These are phyloP conservation scores for Ommatoiulus sabulosus DNA, from an alignment of 2,888 invertebrate genomes.

Conservation along the genomic window DNA sequence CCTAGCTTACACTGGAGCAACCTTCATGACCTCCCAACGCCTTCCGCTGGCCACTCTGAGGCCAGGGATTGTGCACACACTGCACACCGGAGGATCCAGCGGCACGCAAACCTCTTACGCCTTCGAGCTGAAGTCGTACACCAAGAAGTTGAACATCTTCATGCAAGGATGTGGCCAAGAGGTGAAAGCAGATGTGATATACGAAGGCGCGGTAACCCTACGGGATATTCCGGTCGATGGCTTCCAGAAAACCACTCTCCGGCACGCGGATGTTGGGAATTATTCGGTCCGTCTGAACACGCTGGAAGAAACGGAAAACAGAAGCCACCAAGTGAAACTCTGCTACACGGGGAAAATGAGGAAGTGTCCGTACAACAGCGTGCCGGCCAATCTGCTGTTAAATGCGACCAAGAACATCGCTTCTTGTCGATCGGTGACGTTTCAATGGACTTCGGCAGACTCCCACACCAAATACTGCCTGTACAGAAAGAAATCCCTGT, in stretches of 20 bases:
- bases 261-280: constrained; percentile 41
- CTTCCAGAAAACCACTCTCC: constrained; percentile 48
- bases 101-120: constrained; percentile 30
- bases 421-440: constrained; percentile 34
- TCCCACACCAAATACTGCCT: constrained; percentile 54
- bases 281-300: constrained; percentile 47
- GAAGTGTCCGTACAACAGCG: constrained; percentile 52
- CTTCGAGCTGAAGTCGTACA: constrained; percentile 49
- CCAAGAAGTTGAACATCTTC: constrained; percentile 52
- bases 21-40: constrained; percentile 60
- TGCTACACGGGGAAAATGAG: constrained; percentile 20
- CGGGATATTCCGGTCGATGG: constrained; percentile 15
- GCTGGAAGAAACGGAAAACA: not conserved
- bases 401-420: constrained; percentile 31
- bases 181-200: constrained; percentile 36
- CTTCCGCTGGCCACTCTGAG: not conserved
- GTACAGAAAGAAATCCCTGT: constrained; percentile 5
- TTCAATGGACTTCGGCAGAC: constrained; percentile 54
- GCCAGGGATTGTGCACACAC: constrained; percentile 47
- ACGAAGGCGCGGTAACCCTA: constrained; percentile 49
- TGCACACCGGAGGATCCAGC: not conserved
- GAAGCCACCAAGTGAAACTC: constrained; percentile 50
- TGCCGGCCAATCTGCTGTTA: constrained; percentile 9
- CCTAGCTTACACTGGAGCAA: constrained; percentile 70
- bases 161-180: constrained; percentile 49